Evolutionary conservation across 2,113 vertebrate species (phyloP).

Genomic region (Istiophorus platypterus): DNA sequence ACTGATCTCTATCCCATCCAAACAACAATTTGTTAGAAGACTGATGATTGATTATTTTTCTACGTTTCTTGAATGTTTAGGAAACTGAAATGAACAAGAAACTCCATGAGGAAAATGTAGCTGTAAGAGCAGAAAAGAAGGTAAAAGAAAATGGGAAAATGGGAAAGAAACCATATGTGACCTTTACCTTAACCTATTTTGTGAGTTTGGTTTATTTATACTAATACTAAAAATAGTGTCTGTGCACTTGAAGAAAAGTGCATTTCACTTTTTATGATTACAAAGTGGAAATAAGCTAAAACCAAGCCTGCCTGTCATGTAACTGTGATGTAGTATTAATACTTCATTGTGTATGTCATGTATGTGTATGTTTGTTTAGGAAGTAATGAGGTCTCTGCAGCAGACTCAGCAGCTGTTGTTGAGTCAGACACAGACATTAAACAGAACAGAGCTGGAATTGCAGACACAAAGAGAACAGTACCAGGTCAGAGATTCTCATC

Average conservation of each 20-base stretch:
- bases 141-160: conserved; percentile 73
- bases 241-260: neutral
- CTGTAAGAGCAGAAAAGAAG: conserved; percentile 88
- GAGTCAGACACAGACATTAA: conserved; percentile 84
- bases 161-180: neutral
- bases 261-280: neutral
- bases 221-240: neutral
- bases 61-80: conserved; percentile 72
- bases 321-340: too few relatives aligned
- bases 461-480: conserved; percentile 84
- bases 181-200: too few relatives aligned
- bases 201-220: neutral
- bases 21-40: neutral
- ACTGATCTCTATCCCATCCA: neutral
- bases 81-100: conserved; percentile 89
- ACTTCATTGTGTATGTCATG: neutral
- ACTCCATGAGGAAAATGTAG: conserved; percentile 84
- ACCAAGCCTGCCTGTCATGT: too few relatives aligned
- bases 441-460: conserved; percentile 85
- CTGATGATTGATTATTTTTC: neutral
- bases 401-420: conserved; percentile 88
- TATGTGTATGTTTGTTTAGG: conserved; percentile 78
- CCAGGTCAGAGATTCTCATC: conserved; percentile 83
- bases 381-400: conserved; percentile 88
- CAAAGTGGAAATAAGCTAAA: neutral